These are phyloP conservation scores for Phoebastria nigripes DNA, from an alignment of 2,797 vertebrate genomes.

Conservation along the genomic window DNA sequence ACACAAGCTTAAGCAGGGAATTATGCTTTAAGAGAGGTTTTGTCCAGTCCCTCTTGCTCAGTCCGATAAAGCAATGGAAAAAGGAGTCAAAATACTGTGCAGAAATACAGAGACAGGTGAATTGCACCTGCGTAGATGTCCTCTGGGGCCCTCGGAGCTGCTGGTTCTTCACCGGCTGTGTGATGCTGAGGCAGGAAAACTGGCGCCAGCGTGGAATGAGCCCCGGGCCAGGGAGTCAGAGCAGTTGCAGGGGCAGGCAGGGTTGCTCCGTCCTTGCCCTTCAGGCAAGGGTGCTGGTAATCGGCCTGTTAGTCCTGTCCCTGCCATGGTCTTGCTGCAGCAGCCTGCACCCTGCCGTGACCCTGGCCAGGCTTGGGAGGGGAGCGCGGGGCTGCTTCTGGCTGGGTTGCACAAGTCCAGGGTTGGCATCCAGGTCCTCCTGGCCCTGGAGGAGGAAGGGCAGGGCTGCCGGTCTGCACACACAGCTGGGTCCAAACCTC, in stretches of 20 bases:
- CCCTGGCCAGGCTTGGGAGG: background rate
- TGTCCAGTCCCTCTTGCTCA: background rate
- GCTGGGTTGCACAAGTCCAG: background rate
- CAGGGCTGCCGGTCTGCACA: rapidly evolving
- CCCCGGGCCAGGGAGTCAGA: background rate
- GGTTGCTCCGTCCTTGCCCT: background rate
- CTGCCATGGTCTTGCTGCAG: background rate
- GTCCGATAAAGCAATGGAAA: background rate
- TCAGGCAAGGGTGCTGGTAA: background rate
- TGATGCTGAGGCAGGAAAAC: background rate
- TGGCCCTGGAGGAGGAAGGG: background rate
- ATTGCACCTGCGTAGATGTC: rapidly evolving
- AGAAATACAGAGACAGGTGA: background rate
- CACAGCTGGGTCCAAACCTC: background rate
- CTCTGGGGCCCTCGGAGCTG: background rate
- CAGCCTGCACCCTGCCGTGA: background rate
- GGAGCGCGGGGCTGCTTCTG: background rate
- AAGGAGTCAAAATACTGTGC: background rate
- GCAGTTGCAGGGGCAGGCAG: background rate
- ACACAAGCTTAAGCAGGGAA: background rate
- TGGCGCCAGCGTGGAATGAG: background rate
- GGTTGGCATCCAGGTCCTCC: background rate
- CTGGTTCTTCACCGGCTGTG: background rate
- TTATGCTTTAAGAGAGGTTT: background rate
- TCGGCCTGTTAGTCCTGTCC: background rate